Base-by-base conservation (phyloP, 2,113 vertebrate species). In the Neogale vison region DNA sequence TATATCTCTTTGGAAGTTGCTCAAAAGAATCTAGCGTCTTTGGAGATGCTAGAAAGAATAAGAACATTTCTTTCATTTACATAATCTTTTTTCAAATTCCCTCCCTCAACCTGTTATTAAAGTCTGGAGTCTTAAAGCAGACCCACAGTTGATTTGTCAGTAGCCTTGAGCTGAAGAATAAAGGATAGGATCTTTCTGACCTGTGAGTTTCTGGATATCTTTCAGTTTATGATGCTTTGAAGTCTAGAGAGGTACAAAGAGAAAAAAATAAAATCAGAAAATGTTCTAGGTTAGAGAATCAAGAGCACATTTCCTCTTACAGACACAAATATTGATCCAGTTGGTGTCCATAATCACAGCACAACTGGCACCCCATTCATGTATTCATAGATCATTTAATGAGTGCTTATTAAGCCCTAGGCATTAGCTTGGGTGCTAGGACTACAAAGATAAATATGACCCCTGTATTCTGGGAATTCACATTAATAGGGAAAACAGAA, bases 201-300 rank as follows among this genome's bases (percentile, higher is more conserved):
- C 97, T 98, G 93, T 93, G 29, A 50, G 14, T 77, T 93, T 90
- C 67, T 92, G 86, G 69, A 63, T 89, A 71, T 95, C 93, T 95
- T 95, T 88, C 61, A 45, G 7, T n/a, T 61, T 84, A 87, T 67
- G 82, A 67, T 96, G 55, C 50, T 87, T 89, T 93, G 89, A 96
- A 96, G 57, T 92, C 97, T 98, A 89, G 57, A 84, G 80, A 93
- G 72, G 79, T 42, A 98, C 24, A 97, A 93, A 96, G 69, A 96
- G 74, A 90, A 57, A 87, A 87, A 95, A 84, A 85, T 31, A 82
- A 96, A 97, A 71, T 82, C 50, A 93, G 65, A 39, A 72, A 83
- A 95, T 69, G 7, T 83, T 92, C 55, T 81, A 94, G 39, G 6
- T 87, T 95, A 94, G 45, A 91, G 52, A 79, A 18, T 65, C 65